A percentile compares a stretch with the other conserved stretches of the same genome.
These are phyloP conservation scores for Pemphredon lugubris DNA, from an alignment of 2,888 invertebrate species.

Conservation along the genomic window DNA sequence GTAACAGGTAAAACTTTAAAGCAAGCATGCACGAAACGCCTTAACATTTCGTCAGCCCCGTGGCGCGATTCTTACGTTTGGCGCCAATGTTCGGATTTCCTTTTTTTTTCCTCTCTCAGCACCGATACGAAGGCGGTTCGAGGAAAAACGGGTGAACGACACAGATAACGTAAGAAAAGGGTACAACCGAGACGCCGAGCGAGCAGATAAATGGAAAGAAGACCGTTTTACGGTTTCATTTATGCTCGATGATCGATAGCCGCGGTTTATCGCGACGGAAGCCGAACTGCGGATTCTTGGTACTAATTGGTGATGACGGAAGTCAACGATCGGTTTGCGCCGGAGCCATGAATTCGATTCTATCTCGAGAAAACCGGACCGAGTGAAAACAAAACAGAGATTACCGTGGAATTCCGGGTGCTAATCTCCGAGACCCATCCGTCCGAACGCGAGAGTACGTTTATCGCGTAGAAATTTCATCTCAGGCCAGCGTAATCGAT, in stretches of 20 bases:
- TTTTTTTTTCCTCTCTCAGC: slow-evolving; percentile 35
- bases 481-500: too few species aligned
- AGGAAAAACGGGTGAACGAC: slow-evolving; percentile 67
- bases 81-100: slow-evolving; percentile 37
- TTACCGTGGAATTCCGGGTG: too few species aligned
- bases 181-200: slow-evolving; percentile 18
- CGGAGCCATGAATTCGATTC: slow-evolving; percentile 3
- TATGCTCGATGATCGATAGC: slow-evolving; percentile 46
- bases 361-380: slow-evolving; percentile 13
- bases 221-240: slow-evolving; percentile 47
- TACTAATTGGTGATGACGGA: slow-evolving; percentile 52
- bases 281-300: slow-evolving; percentile 48
- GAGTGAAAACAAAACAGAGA: too few species aligned
- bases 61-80: slow-evolving; percentile 26
- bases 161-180: slow-evolving; percentile 55
- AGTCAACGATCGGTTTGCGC: slow-evolving; percentile 8
- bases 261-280: slow-evolving; percentile 50
- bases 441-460: too few species aligned
- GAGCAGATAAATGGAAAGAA: slow-evolving; percentile 48
- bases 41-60: too few species aligned
- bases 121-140: slow-evolving; percentile 43
- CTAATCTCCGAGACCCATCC: too few species aligned
- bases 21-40: too few species aligned
- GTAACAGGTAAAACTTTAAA: too few species aligned
- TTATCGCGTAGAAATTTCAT: too few species aligned